These are phyloP conservation scores for Scrobipalpa atriplicella DNA, from an alignment of 2,888 invertebrate species.

Conservation along the genomic window DNA sequence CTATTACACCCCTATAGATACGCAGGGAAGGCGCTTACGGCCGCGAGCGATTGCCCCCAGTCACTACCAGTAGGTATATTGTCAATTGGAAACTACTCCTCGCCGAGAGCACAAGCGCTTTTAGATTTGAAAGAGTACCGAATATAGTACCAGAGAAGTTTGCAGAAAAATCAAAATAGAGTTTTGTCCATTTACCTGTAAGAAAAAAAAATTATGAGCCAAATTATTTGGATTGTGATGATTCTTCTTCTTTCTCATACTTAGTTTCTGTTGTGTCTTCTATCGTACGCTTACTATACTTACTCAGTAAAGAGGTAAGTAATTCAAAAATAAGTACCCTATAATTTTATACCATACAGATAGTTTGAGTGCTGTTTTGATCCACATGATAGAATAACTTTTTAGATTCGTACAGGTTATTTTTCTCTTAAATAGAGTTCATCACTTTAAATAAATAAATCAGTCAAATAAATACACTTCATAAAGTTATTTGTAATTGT, in stretches of 20 bases:
- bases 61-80: constrained; percentile 63
- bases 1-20: not conserved
- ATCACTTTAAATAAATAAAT: not conserved
- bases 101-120: constrained; percentile 64
- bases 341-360: too few species aligned
- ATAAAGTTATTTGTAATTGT: not conserved
- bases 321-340: too few species aligned
- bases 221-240: too few species aligned
- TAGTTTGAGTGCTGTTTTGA: too few species aligned
- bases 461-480: not conserved
- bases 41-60: constrained; percentile 66
- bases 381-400: too few species aligned
- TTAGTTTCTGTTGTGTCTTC: too few species aligned
- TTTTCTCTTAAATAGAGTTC: too few species aligned
- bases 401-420: too few species aligned
- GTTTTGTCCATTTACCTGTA: constrained; percentile 32
- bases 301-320: too few species aligned
- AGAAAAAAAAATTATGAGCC: too few species aligned
- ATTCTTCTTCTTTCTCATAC: too few species aligned
- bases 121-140: constrained; percentile 72
- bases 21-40: constrained; percentile 64
- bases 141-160: constrained; percentile 47
- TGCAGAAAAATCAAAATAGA: not conserved
- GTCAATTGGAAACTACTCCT: constrained; percentile 76
- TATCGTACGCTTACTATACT: too few species aligned